Conservation (phyloP, 1,140 invertebrate species). For the Diuraphis noxia region DNA sequence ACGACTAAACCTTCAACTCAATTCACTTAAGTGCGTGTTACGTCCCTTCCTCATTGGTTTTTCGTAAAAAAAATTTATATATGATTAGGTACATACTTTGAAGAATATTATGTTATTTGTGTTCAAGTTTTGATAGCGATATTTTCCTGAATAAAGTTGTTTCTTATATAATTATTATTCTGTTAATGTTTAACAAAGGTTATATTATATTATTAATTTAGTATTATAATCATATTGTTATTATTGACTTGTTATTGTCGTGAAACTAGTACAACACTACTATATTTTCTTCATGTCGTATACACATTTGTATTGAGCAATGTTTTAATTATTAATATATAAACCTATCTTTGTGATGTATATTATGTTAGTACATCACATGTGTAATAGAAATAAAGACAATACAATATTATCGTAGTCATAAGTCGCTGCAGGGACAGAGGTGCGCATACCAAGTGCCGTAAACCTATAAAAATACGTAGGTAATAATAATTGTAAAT, state of each 20-base stretch:
- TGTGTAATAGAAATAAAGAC: background rate
- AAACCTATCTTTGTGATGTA: background rate
- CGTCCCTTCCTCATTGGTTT: background rate
- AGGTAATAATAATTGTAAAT: too few relatives aligned
- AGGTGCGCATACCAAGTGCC: background rate
- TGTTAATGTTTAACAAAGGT: background rate
- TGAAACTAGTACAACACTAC: background rate
- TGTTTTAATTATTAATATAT: background rate
- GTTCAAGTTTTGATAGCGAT: background rate
- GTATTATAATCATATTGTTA: background rate
- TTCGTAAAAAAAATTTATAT: background rate
- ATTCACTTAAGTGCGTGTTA: background rate
- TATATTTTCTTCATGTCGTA: background rate
- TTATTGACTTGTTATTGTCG: background rate
- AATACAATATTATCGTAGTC: background rate
- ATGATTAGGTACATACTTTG: too few relatives aligned
- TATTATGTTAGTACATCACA: too few relatives aligned
- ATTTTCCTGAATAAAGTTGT: background rate
- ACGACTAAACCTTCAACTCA: constrained; percentile 25
- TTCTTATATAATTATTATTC: background rate
- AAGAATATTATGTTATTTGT: background rate
- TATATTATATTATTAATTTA: background rate
- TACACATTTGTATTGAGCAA: background rate
- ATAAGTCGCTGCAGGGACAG: background rate
- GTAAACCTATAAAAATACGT: too few relatives aligned